Percentiles rank a stretch among this genome's conserved stretches.
Evolutionary conservation across 1,140 invertebrate species (phyloP).

Genomic region (Nautilus pompilius): DNA sequence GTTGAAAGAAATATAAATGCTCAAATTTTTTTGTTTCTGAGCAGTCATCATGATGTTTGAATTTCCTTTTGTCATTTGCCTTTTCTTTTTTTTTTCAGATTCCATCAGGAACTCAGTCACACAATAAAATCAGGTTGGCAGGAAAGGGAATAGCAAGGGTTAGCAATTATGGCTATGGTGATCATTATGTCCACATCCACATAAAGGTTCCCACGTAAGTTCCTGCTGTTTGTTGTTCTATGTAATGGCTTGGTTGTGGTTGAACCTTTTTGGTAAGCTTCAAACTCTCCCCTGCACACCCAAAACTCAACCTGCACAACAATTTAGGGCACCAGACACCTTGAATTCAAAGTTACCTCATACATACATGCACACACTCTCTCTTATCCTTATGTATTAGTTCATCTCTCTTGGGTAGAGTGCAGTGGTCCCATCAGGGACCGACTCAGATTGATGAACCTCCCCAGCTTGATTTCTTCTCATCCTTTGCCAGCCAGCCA

Average conservation of each 20-base stretch:
- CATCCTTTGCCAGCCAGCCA: too few relatives aligned
- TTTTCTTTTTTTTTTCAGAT: conserved; percentile 66
- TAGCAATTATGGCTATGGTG: conserved; percentile 84
- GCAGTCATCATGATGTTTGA: neutral
- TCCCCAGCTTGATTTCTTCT: too few relatives aligned
- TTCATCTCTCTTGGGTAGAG: too few relatives aligned
- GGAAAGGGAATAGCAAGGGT: conserved; percentile 93
- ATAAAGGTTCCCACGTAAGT: conserved; percentile 67
- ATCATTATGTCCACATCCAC: conserved; percentile 96
- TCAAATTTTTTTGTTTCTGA: neutral
- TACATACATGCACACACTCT: too few relatives aligned
- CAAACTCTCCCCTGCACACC: neutral
- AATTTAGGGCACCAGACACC: too few relatives aligned
- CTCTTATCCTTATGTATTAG: neutral
- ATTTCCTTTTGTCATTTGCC: neutral
- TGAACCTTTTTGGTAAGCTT: neutral
- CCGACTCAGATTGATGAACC: too few relatives aligned
- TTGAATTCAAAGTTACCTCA: too few relatives aligned
- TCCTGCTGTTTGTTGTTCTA: neutral
- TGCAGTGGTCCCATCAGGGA: too few relatives aligned
- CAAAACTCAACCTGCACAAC: neutral
- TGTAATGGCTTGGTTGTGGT: neutral
- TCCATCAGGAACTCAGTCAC: conserved; percentile 86
- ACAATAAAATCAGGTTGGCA: conserved; percentile 75
- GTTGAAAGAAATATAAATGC: neutral